Conservation (phyloP, 2,113 vertebrate genomes). For the Pterocles burchelli region DNA sequence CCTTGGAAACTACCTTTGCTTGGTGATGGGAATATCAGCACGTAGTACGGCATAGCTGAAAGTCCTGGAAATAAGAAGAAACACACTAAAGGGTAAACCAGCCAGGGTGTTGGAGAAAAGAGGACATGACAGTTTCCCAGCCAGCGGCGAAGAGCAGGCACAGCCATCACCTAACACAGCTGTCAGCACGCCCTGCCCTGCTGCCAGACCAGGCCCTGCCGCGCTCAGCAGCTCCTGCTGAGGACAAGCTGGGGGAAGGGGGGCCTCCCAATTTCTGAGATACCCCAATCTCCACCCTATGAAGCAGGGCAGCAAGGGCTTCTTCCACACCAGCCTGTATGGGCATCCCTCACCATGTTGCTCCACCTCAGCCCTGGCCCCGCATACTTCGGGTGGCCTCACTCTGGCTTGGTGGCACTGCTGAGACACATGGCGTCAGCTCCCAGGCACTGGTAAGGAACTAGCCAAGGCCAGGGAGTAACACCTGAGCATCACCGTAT, state of each 20-base stretch:
- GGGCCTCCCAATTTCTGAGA: background rate
- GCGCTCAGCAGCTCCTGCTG: background rate
- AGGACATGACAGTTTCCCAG: background rate
- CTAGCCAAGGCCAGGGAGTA: background rate
- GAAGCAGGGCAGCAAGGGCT: background rate
- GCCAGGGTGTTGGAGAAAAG: background rate
- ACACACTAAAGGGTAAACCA: background rate
- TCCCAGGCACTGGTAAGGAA: background rate
- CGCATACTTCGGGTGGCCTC: fast-evolving
- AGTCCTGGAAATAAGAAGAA: background rate
- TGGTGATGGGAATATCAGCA: background rate
- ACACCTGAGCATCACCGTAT: fast-evolving
- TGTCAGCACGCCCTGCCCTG: fast-evolving
- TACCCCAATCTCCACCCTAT: fast-evolving
- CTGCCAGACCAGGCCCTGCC: background rate
- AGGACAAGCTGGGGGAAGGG: background rate
- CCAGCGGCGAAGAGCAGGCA: fast-evolving
- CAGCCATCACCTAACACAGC: fast-evolving
- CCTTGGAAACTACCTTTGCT: background rate
- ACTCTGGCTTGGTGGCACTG: fast-evolving
- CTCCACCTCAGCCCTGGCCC: fast-evolving
- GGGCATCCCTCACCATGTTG: background rate
- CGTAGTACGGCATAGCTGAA: background rate
- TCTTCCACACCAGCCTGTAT: fast-evolving
- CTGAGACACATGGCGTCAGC: fast-evolving